Conservation (phyloP, 2,888 invertebrate species). For the Apamea epomidion region DNA sequence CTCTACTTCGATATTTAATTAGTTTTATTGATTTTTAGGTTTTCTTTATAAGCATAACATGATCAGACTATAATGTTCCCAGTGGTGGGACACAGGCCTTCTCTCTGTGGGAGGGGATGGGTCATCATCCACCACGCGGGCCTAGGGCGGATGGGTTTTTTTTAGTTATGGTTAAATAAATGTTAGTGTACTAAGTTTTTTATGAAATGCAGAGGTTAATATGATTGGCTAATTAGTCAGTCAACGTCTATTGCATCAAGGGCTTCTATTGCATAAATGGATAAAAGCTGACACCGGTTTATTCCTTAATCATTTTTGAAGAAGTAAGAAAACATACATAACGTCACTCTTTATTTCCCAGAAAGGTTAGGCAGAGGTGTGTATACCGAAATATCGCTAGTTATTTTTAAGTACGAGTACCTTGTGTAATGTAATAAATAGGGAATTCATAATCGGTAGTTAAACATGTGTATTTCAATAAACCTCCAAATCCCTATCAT, state of each 20-base stretch:
- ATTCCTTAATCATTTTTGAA: neutral
- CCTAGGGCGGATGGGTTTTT: neutral
- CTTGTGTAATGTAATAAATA: neutral
- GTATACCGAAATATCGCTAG: neutral
- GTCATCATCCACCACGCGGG: neutral
- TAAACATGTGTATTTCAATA: neutral
- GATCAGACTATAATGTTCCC: neutral
- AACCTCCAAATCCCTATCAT: neutral
- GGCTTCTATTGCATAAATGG: neutral
- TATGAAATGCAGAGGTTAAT: neutral
- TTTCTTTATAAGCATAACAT: neutral
- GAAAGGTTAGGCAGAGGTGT: neutral
- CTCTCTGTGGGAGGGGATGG: neutral
- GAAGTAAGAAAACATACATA: neutral
- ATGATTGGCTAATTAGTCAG: neutral
- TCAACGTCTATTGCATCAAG: neutral
- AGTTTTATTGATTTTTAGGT: conserved; percentile 46
- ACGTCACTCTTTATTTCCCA: neutral
- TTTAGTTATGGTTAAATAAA: neutral
- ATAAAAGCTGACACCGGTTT: neutral
- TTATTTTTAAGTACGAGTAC: neutral
- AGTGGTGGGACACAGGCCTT: neutral
- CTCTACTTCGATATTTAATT: conserved; percentile 77
- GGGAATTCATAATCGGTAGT: neutral
- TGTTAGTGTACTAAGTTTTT: neutral